A percentile compares a stretch with the other conserved stretches of the same genome.
phyloP scores from a whole-genome alignment of 2,113 vertebrate species.

The Brachyistius frenatus region DNA sequence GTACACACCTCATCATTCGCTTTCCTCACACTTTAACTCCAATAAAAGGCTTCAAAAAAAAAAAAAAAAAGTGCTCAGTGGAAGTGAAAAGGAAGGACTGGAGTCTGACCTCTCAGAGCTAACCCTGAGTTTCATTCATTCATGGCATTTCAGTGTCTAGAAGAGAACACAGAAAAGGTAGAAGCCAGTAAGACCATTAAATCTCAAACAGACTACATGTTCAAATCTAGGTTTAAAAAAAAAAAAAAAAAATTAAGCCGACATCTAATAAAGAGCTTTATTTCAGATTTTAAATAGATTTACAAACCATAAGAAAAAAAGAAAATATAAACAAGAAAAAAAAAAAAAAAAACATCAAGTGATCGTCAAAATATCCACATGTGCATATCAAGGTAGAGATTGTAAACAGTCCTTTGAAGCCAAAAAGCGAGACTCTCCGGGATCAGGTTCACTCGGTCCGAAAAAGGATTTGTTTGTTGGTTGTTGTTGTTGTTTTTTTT shows the following conservation, averaged over 20 bases:
- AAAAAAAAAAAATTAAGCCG: not conserved
- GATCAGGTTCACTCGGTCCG: conserved; percentile 48
- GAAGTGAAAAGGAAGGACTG: not conserved
- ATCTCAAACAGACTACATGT: not conserved
- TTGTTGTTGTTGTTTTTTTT: conserved; percentile 40
- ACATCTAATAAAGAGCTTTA: conserved; percentile 86
- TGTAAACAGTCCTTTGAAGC: conserved; percentile 83
- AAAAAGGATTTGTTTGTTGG: conserved; percentile 53
- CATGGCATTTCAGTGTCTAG: conserved; percentile 20
- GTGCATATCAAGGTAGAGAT: conserved; percentile 81
- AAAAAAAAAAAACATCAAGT: conserved; percentile 72
- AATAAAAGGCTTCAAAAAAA: not conserved
- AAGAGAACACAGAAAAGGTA: conserved; percentile 37
- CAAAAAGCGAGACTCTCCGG: conserved; percentile 53
- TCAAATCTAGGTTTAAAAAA: not conserved
- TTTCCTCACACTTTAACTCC: not conserved
- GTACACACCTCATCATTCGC: conserved; percentile 49
- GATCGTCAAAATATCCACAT: conserved; percentile 80
- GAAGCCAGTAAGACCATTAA: conserved; percentile 5
- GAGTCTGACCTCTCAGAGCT: conserved; percentile 36
- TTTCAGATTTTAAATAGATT: conserved; percentile 87
- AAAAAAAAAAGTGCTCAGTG: not conserved
- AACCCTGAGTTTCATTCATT: conserved; percentile 6
- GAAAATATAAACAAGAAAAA: conserved; percentile 62
- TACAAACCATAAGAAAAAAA: conserved; percentile 84